Conservation (phyloP, 2,797 vertebrate genomes). For the Anolis apletophallus region DNA sequence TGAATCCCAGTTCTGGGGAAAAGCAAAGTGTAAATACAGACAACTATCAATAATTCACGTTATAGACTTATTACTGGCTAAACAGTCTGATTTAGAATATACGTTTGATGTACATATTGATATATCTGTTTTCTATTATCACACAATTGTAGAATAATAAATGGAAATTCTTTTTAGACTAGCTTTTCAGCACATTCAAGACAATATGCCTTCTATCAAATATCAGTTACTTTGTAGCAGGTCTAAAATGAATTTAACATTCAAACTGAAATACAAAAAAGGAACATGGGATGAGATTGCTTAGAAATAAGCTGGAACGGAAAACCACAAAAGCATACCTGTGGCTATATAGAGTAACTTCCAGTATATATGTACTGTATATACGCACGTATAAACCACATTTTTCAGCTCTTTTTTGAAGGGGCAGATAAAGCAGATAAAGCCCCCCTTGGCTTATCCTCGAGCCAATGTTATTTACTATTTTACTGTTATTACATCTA, state of each 20-base stretch:
- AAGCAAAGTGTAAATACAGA: no score
- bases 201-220: neutral
- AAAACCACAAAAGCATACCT: neutral
- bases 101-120: neutral
- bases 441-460: no score
- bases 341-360: neutral
- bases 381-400: no score
- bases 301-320: neutral
- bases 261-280: neutral
- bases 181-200: neutral
- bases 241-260: neutral
- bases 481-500: no score
- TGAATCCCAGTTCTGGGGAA: no score
- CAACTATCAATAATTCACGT: neutral
- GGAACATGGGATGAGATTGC: neutral
- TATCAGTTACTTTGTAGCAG: neutral
- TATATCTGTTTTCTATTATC: neutral
- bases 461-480: no score
- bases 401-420: no score
- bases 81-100: neutral
- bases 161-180: neutral
- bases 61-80: neutral
- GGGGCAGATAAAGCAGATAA: no score
- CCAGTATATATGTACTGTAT: neutral
- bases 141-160: neutral